Conservation (phyloP, 1,140 invertebrate genomes). For the Tetraneura akinire region DNA sequence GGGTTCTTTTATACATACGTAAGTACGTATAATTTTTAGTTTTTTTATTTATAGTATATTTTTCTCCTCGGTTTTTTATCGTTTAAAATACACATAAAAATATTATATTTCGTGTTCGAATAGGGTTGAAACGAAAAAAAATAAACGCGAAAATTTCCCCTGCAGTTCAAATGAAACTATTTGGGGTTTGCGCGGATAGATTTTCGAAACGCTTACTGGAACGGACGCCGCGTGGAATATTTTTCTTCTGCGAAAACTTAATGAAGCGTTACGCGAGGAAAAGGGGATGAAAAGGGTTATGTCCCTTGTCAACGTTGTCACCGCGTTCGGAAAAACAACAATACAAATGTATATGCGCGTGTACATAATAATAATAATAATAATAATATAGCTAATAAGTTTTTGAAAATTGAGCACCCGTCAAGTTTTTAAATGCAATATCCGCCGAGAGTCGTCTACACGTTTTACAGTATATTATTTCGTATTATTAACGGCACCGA, state of each 20-base stretch:
- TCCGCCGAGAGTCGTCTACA: slow-evolving; percentile 24
- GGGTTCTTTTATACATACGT: too few relatives aligned
- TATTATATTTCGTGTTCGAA: too few relatives aligned
- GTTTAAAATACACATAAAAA: too few relatives aligned
- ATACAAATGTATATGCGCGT: slow-evolving; percentile 25
- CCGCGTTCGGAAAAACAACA: slow-evolving; percentile 20
- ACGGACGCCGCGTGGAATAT: slow-evolving; percentile 11
- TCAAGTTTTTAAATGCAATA: slow-evolving; percentile 39
- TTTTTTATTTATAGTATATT: too few relatives aligned
- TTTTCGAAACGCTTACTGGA: neutral
- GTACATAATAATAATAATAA: too few relatives aligned
- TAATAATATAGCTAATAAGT: slow-evolving; percentile 36
- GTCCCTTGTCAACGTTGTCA: slow-evolving; percentile 9
- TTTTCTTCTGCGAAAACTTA: slow-evolving; percentile 18
- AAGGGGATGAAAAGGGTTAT: slow-evolving; percentile 36
- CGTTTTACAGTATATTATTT: too few relatives aligned
- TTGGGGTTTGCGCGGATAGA: too few relatives aligned
- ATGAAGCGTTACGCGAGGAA: slow-evolving; percentile 33
- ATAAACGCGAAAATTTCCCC: too few relatives aligned
- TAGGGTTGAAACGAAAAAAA: too few relatives aligned
- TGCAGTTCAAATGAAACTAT: too few relatives aligned
- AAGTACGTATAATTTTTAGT: too few relatives aligned
- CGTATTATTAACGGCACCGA: neutral
- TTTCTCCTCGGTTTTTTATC: too few relatives aligned
- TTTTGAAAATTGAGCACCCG: slow-evolving; percentile 14